These are phyloP conservation scores for Bos indicus DNA, from an alignment of 2,113 vertebrate genomes.

Conservation along the genomic window DNA sequence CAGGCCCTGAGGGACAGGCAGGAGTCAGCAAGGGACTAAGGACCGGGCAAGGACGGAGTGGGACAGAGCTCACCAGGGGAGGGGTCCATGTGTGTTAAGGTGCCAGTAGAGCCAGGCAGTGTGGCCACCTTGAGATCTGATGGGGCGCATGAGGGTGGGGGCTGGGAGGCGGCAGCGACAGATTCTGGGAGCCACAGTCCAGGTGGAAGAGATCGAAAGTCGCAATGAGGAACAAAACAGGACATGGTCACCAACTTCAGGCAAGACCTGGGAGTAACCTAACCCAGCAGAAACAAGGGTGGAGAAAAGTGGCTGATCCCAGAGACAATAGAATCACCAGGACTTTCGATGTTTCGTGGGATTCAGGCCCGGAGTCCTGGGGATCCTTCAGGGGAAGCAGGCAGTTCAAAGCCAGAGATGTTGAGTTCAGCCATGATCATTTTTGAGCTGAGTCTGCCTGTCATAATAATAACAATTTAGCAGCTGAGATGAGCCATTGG, in stretches of 20 bases:
- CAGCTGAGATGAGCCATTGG: not conserved
- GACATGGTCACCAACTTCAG: not conserved
- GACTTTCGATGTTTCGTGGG: not conserved
- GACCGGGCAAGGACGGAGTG: not conserved
- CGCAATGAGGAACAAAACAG: not conserved
- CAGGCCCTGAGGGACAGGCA: not conserved
- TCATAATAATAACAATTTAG: not conserved
- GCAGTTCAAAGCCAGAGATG: not conserved
- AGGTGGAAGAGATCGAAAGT: not conserved
- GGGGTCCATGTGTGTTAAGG: not conserved
- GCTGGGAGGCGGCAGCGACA: not conserved
- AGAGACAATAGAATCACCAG: not conserved
- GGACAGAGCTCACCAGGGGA: not conserved
- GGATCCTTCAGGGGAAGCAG: not conserved
- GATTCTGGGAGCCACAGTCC: no score
- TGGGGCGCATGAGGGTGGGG: not conserved
- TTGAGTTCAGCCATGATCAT: not conserved
- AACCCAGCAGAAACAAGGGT: not conserved
- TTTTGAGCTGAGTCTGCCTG: not conserved
- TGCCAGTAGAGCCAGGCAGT: not conserved
- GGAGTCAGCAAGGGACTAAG: not conserved
- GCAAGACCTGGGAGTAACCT: not conserved
- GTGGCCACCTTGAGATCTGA: not conserved
- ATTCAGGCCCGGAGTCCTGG: not conserved
- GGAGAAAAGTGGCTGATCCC: not conserved